A percentile compares a stretch with the other conserved stretches of the same genome.
These are phyloP conservation scores for Threskiornis aethiopicus DNA, from an alignment of 2,797 vertebrate species.

Conservation along the genomic window DNA sequence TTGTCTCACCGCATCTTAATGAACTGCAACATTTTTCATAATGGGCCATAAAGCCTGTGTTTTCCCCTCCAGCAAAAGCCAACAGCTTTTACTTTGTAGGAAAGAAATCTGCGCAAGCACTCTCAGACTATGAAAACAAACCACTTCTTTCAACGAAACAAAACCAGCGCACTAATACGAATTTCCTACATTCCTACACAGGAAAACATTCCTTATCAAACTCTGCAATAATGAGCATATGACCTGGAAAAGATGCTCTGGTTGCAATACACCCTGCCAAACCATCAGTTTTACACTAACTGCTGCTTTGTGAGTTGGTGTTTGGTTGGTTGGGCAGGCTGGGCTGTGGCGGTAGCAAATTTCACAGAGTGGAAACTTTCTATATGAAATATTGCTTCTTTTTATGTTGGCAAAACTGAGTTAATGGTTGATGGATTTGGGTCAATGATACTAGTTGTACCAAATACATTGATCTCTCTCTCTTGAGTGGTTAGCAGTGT, in stretches of 20 bases:
- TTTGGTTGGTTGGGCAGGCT: background rate
- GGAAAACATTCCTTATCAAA: background rate
- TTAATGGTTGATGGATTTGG: background rate
- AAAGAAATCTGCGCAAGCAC: background rate
- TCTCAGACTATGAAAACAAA: background rate
- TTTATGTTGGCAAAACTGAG: background rate
- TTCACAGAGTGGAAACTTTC: background rate
- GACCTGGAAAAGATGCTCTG: background rate
- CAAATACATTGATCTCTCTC: background rate
- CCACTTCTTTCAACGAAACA: background rate
- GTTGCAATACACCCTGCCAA: background rate
- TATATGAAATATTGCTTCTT: background rate
- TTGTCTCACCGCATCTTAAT: background rate
- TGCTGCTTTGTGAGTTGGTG: background rate
- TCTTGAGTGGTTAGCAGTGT: background rate
- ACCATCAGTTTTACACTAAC: background rate
- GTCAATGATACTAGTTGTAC: background rate
- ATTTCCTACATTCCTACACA: background rate
- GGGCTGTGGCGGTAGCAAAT: rapidly evolving
- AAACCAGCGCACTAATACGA: background rate
- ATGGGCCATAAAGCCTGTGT: background rate
- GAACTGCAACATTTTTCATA: background rate
- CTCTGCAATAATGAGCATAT: background rate
- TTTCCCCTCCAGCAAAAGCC: background rate
- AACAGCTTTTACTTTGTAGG: background rate